Percentiles rank a stretch among this genome's conserved stretches.
Conservation (phyloP, 1,140 invertebrate species). For the Oscheius sp. region DNA sequence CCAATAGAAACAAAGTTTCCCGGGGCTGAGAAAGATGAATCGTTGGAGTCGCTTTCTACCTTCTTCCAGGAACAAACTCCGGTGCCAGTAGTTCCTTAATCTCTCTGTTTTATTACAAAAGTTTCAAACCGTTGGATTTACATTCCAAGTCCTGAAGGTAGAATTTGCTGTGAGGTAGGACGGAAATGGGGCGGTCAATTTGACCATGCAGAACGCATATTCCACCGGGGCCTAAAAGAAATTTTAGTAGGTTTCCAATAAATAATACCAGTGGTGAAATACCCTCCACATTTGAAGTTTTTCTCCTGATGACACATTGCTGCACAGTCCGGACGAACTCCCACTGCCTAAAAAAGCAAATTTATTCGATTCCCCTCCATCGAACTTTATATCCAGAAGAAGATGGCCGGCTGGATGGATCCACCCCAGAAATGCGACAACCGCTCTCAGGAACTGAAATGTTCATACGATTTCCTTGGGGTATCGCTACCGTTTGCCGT, state of each 20-base stretch:
- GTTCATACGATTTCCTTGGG: no score
- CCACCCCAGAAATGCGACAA: not conserved
- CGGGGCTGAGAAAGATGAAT: not conserved
- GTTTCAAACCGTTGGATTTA: not conserved
- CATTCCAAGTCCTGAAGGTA: constrained; percentile 11
- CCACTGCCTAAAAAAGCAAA: not conserved
- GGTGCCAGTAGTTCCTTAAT: not conserved
- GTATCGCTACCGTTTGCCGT: not conserved
- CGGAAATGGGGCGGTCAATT: not conserved
- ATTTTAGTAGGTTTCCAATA: not conserved
- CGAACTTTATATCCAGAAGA: constrained; percentile 4
- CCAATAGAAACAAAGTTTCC: constrained; percentile 8
- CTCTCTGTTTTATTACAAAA: not conserved
- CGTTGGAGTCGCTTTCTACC: not conserved
- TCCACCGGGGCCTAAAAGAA: not conserved
- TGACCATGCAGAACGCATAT: not conserved
- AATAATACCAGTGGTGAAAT: not conserved
- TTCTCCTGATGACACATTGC: not conserved
- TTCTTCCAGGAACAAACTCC: not conserved
- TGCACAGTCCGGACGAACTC: constrained; percentile 3
- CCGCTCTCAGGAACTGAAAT: not conserved
- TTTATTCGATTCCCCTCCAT: not conserved
- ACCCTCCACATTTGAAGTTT: constrained; percentile 2
- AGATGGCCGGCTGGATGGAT: not conserved
- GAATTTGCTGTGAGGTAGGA: not conserved